phyloP scores from a whole-genome alignment of 2,797 vertebrate genomes.

The Tokudaia tokunoshimensis region DNA sequence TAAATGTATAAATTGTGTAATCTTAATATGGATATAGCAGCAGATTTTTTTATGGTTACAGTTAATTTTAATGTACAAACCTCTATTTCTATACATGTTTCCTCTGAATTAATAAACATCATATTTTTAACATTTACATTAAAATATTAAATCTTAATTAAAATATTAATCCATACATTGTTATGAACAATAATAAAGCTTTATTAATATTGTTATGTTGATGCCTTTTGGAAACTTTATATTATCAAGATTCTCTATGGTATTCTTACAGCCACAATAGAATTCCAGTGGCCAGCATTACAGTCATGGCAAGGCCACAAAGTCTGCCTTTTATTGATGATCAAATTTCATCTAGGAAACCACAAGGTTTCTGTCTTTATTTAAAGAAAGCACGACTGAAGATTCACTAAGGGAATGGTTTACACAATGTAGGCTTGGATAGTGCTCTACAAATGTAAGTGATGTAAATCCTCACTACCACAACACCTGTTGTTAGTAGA shows the following conservation, averaged over 20 bases:
- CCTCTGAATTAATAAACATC: background rate
- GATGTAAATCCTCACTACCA: background rate
- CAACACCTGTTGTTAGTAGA: background rate
- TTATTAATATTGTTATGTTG: background rate
- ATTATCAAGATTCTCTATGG: background rate
- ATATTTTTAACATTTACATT: slow-evolving; percentile 25
- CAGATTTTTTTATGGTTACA: background rate
- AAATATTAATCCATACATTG: background rate
- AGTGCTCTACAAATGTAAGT: background rate
- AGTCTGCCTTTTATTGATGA: background rate
- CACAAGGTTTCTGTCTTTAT: background rate
- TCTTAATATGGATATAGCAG: background rate
- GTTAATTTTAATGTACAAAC: background rate
- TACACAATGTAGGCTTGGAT: background rate
- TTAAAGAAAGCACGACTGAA: background rate
- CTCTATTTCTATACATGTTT: background rate
- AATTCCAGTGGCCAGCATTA: background rate
- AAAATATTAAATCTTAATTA: background rate
- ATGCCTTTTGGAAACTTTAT: background rate
- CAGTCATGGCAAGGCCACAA: background rate
- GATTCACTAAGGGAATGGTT: background rate
- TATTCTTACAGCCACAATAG: background rate
- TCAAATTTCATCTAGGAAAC: background rate
- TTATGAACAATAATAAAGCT: background rate
- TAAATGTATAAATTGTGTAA: background rate